phyloP scores from a whole-genome alignment of 2,797 vertebrate genomes.

The Aphelocoma californica region DNA sequence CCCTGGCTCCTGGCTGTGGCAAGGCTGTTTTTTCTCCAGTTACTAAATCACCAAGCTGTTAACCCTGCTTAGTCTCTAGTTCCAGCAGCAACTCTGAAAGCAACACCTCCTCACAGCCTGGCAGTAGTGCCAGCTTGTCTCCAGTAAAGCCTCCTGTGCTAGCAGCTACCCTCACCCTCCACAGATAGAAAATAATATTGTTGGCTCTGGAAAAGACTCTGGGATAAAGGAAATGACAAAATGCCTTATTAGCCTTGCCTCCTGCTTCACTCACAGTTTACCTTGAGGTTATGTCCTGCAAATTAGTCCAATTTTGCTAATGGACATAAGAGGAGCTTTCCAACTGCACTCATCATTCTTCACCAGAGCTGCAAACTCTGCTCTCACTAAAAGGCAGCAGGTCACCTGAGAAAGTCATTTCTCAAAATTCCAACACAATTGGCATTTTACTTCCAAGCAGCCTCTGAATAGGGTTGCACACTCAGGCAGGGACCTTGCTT shows the following conservation, averaged over 20 bases:
- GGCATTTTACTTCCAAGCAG: constrained; percentile 59
- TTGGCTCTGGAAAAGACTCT: constrained; percentile 4
- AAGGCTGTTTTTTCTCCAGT: neutral
- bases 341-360: constrained; percentile 54
- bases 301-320: constrained; percentile 63
- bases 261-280: constrained; percentile 54
- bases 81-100: neutral
- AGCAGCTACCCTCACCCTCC: neutral
- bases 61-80: neutral
- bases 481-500: constrained; percentile 30
- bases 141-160: neutral
- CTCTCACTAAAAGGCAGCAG: constrained; percentile 51
- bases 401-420: constrained; percentile 65
- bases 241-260: constrained; percentile 4
- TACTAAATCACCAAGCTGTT: neutral
- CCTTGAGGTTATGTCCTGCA: constrained; percentile 26
- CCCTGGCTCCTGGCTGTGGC: neutral
- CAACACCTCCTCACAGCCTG: neutral
- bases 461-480: constrained; percentile 46
- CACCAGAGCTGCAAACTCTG: constrained; percentile 48
- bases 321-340: constrained; percentile 49
- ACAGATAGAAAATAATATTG: constrained; percentile 14
- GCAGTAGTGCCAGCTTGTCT: neutral
- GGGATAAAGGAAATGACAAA: constrained; percentile 38
- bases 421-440: constrained; percentile 66